Conservation (phyloP, 2,888 invertebrate species). For the Ashinkailepas kermadecensis region DNA sequence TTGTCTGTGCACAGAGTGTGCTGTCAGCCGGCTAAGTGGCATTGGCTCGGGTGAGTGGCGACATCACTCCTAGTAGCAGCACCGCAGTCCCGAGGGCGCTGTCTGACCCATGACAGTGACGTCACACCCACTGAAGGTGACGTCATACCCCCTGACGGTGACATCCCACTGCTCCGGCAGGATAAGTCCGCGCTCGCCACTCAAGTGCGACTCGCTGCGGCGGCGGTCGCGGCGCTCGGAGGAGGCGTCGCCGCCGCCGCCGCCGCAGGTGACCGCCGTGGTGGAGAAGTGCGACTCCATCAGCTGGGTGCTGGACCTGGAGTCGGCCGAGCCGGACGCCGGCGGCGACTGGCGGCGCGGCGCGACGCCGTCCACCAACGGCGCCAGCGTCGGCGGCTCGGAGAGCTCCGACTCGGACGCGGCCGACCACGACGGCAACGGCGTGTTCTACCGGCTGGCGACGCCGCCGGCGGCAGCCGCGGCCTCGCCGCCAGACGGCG, state of each 20-base stretch:
- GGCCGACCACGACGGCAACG: not conserved
- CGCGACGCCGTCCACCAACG: slow-evolving; percentile 5
- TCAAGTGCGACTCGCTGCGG: not conserved
- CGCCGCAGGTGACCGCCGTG: slow-evolving; percentile 57
- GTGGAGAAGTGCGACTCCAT: slow-evolving; percentile 79
- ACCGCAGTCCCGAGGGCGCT: too few species aligned
- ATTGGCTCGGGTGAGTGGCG: too few species aligned
- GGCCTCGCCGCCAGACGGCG: not conserved
- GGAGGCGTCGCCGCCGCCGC: not conserved
- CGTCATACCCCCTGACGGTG: too few species aligned
- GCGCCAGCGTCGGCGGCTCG: not conserved
- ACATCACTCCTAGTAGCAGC: too few species aligned
- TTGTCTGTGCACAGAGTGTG: too few species aligned
- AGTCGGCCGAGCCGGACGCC: slow-evolving; percentile 36
- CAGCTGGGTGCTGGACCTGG: slow-evolving; percentile 76
- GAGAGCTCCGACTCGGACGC: slow-evolving; percentile 12
- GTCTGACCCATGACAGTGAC: too few species aligned
- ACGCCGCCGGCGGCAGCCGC: not conserved
- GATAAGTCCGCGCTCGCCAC: not conserved
- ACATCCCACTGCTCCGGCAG: not conserved
- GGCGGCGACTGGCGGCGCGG: not conserved
- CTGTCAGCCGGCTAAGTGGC: too few species aligned
- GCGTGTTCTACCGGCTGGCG: slow-evolving; percentile 3
- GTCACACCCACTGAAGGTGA: too few species aligned
- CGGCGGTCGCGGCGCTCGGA: slow-evolving; percentile 1